phyloP scores from a whole-genome alignment of 2,888 invertebrate genomes.

The Aspidiotus rigidus region DNA sequence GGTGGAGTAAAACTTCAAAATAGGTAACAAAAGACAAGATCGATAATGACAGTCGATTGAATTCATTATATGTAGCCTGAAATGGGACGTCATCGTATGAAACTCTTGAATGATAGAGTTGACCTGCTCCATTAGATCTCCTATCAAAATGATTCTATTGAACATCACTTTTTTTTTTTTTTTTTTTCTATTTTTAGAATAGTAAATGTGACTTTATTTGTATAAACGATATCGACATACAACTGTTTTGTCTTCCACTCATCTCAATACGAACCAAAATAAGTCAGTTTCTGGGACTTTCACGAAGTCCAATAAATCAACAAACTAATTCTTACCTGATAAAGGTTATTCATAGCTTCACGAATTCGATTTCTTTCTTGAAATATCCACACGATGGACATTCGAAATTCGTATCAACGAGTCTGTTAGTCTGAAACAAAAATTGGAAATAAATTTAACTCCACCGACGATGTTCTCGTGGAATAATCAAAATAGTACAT shows the following conservation, averaged over 20 bases:
- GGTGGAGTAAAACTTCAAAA: too few relatives aligned
- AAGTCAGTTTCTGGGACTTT: too few relatives aligned
- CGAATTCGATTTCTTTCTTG: conserved; percentile 22
- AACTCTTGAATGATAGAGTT: too few relatives aligned
- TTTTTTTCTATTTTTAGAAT: not conserved
- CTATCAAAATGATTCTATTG: not conserved
- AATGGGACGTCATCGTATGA: too few relatives aligned
- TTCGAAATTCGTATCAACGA: conserved; percentile 56
- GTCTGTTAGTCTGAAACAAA: conserved; percentile 54
- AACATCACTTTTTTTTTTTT: not conserved
- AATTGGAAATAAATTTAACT: not conserved
- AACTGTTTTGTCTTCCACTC: too few relatives aligned
- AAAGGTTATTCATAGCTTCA: not conserved
- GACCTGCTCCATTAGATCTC: too few relatives aligned
- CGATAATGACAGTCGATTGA: not conserved
- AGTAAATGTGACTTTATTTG: not conserved
- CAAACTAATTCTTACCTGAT: too few relatives aligned
- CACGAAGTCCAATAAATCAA: not conserved
- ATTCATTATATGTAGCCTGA: too few relatives aligned
- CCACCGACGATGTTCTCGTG: too few relatives aligned
- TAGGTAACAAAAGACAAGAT: not conserved
- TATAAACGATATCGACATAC: not conserved
- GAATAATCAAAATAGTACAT: not conserved
- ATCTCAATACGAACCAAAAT: too few relatives aligned
- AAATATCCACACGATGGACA: conserved; percentile 56